Conservation (phyloP, 2,113 vertebrate species). For the Tenrec ecaudatus region DNA sequence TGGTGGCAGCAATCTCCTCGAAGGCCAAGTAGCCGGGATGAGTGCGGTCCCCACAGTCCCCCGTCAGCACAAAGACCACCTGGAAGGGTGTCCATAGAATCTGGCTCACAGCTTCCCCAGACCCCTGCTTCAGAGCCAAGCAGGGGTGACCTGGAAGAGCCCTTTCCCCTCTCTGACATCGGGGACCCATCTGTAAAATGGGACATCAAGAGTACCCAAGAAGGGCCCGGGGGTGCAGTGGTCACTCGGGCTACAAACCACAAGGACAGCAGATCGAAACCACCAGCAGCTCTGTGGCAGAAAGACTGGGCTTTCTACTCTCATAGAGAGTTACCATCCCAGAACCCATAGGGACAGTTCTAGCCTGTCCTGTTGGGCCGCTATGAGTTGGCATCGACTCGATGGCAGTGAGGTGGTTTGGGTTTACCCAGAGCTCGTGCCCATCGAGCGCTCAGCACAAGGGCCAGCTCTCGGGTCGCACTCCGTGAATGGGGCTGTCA, state of each 20-base stretch:
- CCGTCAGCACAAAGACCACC: constrained; percentile 97
- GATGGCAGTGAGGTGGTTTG: no score
- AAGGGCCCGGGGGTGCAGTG: no score
- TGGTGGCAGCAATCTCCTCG: constrained; percentile 94
- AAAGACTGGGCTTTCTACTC: not conserved
- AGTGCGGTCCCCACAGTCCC: constrained; percentile 95
- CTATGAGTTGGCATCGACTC: no score
- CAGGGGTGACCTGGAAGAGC: rapidly evolving
- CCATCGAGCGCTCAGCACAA: not conserved
- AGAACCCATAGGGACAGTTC: no score
- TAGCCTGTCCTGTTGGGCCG: no score
- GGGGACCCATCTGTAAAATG: rapidly evolving
- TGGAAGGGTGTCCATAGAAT: constrained; percentile 35
- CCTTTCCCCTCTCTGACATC: not conserved
- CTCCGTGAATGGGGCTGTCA: no score
- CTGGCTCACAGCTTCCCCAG: not conserved
- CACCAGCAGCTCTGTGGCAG: no score
- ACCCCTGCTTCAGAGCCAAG: rapidly evolving
- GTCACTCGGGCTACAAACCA: no score
- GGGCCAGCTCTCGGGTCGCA: not conserved
- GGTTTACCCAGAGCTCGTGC: not conserved
- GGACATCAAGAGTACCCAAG: no score
- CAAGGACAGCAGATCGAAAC: no score
- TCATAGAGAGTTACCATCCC: rapidly evolving
- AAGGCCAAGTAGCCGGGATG: constrained; percentile 95